Conservation (phyloP, 2,113 vertebrate genomes). For the Cryptotis parvus region DNA sequence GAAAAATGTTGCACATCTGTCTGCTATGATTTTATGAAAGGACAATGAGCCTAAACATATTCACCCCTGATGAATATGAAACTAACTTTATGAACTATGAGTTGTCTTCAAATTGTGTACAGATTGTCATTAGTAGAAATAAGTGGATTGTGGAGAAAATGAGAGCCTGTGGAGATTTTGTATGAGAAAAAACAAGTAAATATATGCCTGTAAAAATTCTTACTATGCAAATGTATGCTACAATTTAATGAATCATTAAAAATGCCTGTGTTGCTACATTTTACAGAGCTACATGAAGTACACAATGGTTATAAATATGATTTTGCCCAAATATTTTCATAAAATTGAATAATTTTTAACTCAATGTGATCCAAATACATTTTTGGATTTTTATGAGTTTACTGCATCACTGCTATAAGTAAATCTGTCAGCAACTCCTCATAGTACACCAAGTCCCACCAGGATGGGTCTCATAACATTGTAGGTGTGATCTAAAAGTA, state of each 20-base stretch:
- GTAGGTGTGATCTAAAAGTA: neutral
- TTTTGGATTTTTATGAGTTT: neutral
- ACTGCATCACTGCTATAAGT: neutral
- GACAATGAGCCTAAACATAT: slow-evolving; percentile 36
- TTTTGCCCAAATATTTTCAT: neutral
- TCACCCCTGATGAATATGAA: neutral
- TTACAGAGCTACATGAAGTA: neutral
- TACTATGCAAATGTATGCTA: neutral
- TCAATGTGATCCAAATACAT: neutral
- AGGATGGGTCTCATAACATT: too few species aligned
- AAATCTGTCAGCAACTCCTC: neutral
- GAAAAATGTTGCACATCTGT: neutral
- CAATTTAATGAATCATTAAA: neutral
- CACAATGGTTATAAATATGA: neutral
- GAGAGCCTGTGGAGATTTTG: neutral
- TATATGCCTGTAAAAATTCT: neutral
- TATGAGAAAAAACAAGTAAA: neutral
- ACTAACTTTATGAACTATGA: slow-evolving; percentile 22
- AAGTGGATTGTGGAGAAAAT: neutral
- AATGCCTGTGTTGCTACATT: neutral
- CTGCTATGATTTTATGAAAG: neutral
- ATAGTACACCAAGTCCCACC: too few species aligned
- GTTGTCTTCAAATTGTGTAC: neutral
- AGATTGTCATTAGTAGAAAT: slow-evolving; percentile 35
- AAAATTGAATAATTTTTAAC: slow-evolving; percentile 32